These are phyloP conservation scores for Campoplex nolae DNA, from an alignment of 2,888 invertebrate species.

Conservation along the genomic window DNA sequence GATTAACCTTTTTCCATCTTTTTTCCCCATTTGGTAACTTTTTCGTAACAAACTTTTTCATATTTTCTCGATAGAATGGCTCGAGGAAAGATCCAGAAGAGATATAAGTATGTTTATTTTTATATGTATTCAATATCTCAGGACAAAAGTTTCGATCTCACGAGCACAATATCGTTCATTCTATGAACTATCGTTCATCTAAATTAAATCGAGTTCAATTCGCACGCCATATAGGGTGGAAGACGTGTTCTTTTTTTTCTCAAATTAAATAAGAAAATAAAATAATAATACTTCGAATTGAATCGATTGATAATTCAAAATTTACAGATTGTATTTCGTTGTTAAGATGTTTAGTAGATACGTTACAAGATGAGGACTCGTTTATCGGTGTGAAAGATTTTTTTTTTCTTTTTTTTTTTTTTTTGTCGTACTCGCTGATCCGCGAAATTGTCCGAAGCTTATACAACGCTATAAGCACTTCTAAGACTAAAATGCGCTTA, in stretches of 20 bases:
- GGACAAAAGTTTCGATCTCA: slow-evolving; percentile 30
- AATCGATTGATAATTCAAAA: slow-evolving; percentile 15
- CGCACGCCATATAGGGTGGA: slow-evolving; percentile 15
- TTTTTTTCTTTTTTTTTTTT: neutral
- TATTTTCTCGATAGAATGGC: neutral
- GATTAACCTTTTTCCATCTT: slow-evolving; percentile 9
- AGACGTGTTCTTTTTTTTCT: slow-evolving; percentile 23
- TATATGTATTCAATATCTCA: neutral
- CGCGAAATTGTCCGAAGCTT: slow-evolving; percentile 20
- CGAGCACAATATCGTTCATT: slow-evolving; percentile 17
- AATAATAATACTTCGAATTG: neutral
- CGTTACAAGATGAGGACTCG: neutral
- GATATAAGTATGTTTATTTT: neutral
- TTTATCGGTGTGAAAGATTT: slow-evolving; percentile 2
- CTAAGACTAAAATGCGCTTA: slow-evolving; percentile 28
- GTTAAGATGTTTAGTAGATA: slow-evolving; percentile 44
- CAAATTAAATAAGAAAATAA: neutral
- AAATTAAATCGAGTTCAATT: slow-evolving; percentile 1
- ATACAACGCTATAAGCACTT: slow-evolving; percentile 20
- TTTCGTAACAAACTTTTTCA: slow-evolving; percentile 1
- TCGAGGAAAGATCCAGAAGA: neutral
- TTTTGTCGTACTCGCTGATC: slow-evolving; percentile 9
- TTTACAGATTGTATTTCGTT: slow-evolving; percentile 55
- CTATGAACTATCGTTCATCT: slow-evolving; percentile 5
- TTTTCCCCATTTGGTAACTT: neutral